Base-by-base conservation (phyloP, 2,113 vertebrate genomes). In the Arizona elegans region DNA sequence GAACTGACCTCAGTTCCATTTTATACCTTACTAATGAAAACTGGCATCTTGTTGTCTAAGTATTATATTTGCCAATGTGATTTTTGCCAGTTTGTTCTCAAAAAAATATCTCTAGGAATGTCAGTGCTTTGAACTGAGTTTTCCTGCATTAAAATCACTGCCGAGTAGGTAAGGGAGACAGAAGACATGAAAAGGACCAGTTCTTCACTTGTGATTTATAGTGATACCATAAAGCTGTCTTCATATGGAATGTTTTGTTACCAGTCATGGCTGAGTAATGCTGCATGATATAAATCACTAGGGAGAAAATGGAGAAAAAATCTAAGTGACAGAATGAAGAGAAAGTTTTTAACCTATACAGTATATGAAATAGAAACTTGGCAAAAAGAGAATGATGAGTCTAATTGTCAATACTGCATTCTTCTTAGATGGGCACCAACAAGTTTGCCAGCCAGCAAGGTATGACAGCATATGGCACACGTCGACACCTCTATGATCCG, bases 391-490 rank as follows among this genome's bases (percentile, higher is more conserved):
- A 86, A 52, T 21, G 11, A 24, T 56, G 55, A 29, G 1, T 8
- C 6, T 58, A 15, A 95, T 10, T 1, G 11, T 87, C 4, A 38
- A 9, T 1, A 26, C 9, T 24, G 13, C 62, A 19, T 90, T 23
- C 23, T 86, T 86, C 29, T 47, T 93, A 99, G 99, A 99, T 99
- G 99, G 99, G 99, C 90, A 99, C 99, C 97, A 99, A 99, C 96
- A 98, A 99, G 96, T 98, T 99, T 12, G 99, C 99, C 93, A 99
- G 99, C 96, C 99, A 99, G 95, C 99, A 99, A 96, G 99, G 99
- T 59, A 99, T 99, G 99, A 99, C 99, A 0, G 99, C 99, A 0
- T 99, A 99, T 0, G 99, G 99, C 53, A 99, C 99, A 38, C 97
- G 98, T 38, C 98, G 99, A 92, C 99, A 99, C 95, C 98, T 99